phyloP scores from a whole-genome alignment of 2,113 vertebrate species.

The Oriolus oriolus region DNA sequence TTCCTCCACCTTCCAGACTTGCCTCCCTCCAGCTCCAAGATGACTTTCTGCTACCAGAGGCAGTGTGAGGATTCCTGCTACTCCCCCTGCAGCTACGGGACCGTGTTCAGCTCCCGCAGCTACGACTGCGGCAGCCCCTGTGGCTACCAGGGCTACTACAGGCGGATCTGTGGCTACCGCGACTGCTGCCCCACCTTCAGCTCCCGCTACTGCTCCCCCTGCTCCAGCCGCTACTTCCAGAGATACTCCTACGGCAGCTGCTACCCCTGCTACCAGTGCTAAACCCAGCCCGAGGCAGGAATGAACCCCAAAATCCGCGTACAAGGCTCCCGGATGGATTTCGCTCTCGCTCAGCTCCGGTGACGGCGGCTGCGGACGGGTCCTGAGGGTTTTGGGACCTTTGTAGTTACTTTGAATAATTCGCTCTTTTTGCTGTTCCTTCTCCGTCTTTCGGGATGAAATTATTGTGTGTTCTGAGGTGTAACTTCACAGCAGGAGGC shows the following conservation, averaged over 20 bases:
- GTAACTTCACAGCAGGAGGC: neutral
- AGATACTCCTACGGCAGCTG: neutral
- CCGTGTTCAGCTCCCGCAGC: neutral
- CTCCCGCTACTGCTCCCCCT: neutral
- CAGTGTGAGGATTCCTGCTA: neutral
- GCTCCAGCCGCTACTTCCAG: neutral
- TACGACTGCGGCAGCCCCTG: neutral
- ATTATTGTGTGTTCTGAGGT: neutral
- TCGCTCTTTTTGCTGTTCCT: neutral
- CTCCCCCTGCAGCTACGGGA: neutral
- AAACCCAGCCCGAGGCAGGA: neutral
- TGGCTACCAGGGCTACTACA: neutral
- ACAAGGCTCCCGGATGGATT: neutral
- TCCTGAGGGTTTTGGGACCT: neutral
- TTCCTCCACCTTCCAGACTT: neutral
- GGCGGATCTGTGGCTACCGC: neutral
- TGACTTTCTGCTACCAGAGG: constrained; percentile 40
- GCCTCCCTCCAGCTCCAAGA: neutral
- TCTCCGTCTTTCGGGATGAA: neutral
- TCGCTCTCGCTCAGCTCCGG: rapidly evolving
- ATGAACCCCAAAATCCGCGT: rapidly evolving
- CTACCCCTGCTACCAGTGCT: neutral
- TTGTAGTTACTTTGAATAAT: rapidly evolving
- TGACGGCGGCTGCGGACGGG: rapidly evolving
- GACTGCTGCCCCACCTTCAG: neutral